Evolutionary conservation across 2,888 invertebrate genomes (phyloP).

Genomic region (Argyra leucocephala): DNA sequence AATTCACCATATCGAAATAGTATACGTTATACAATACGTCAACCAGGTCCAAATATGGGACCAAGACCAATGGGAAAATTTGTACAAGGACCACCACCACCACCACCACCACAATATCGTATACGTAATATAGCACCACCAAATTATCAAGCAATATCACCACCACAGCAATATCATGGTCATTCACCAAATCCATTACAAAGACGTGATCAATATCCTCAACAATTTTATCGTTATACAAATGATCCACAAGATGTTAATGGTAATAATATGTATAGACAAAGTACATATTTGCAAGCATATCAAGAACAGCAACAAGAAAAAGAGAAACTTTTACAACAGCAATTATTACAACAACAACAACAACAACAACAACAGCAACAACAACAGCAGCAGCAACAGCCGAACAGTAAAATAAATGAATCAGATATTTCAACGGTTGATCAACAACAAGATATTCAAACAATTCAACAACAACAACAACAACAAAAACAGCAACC

Average conservation of each 20-base stretch:
- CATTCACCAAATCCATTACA: slow-evolving; percentile 10
- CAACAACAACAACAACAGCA: slow-evolving; percentile 13
- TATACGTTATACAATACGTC: slow-evolving; percentile 35
- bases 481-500: neutral
- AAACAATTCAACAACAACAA: neutral
- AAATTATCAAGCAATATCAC: slow-evolving; percentile 14
- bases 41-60: neutral
- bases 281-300: neutral
- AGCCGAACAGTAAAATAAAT: neutral
- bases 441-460: neutral
- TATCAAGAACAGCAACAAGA: slow-evolving; percentile 13
- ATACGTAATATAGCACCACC: slow-evolving; percentile 13
- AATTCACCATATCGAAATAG: slow-evolving; percentile 44
- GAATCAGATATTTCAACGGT: too few relatives aligned
- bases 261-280: slow-evolving; percentile 7
- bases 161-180: slow-evolving; percentile 11
- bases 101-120: slow-evolving; percentile 16
- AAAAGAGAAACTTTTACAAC: slow-evolving; percentile 11
- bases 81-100: slow-evolving; percentile 27
- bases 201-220: slow-evolving; percentile 13
- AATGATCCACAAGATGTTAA: slow-evolving; percentile 11
- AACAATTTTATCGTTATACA: slow-evolving; percentile 17
- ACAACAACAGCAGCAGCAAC: slow-evolving; percentile 11
- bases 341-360: slow-evolving; percentile 9
- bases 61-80: neutral